Conservation (phyloP, 2,888 invertebrate genomes). For the Cartodere bifasciata region DNA sequence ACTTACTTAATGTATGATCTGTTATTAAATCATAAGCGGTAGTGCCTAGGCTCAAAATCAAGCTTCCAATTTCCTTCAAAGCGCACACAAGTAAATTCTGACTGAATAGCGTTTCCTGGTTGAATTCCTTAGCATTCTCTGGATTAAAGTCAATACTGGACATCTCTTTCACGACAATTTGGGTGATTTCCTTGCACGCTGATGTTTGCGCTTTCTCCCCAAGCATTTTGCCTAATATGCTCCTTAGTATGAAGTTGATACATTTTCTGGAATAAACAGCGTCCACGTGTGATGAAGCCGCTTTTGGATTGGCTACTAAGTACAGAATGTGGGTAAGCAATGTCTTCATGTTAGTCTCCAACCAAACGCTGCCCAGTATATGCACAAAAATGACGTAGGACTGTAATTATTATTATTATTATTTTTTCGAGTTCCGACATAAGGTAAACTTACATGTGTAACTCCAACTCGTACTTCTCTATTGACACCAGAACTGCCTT, state of each 20-base stretch:
- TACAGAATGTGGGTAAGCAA: slow-evolving; percentile 86
- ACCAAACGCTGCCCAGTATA: slow-evolving; percentile 87
- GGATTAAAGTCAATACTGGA: slow-evolving; percentile 87
- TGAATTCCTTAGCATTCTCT: slow-evolving; percentile 82
- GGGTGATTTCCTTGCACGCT: slow-evolving; percentile 88
- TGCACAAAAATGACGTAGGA: slow-evolving; percentile 93
- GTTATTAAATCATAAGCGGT: slow-evolving; percentile 82
- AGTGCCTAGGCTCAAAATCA: slow-evolving; percentile 86
- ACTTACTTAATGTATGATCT: slow-evolving; percentile 69
- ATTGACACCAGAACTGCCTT: slow-evolving; percentile 85
- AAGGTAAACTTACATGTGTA: slow-evolving; percentile 64
- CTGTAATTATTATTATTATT: slow-evolving; percentile 36
- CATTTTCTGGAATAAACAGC: slow-evolving; percentile 97
- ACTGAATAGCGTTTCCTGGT: slow-evolving; percentile 81
- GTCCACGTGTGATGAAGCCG: slow-evolving; percentile 92
- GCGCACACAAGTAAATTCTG: slow-evolving; percentile 89
- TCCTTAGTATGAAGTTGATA: slow-evolving; percentile 86
- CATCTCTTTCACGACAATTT: slow-evolving; percentile 88
- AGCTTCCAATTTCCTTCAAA: slow-evolving; percentile 82
- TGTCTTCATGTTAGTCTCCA: slow-evolving; percentile 80
- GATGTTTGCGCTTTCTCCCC: slow-evolving; percentile 95
- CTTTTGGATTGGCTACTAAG: slow-evolving; percentile 88
- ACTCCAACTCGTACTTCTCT: slow-evolving; percentile 95
- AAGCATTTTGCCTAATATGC: slow-evolving; percentile 84
- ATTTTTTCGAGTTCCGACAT: slow-evolving; percentile 1